phyloP scores from a whole-genome alignment of 2,113 vertebrate genomes.

The Andinoacara biseriatus region DNA sequence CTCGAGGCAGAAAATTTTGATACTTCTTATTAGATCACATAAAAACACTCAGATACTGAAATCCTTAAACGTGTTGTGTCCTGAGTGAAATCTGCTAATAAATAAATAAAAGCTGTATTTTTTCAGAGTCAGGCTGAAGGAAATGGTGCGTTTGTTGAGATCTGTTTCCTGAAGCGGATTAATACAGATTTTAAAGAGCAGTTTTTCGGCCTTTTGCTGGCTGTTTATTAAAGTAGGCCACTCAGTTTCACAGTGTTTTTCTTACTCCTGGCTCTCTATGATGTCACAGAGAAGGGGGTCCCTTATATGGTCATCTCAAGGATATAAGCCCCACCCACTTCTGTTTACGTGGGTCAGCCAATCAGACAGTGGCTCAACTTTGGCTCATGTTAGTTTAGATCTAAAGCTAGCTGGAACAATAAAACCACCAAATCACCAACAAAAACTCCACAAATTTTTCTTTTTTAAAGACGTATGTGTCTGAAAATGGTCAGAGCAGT shows the following conservation, averaged over 20 bases:
- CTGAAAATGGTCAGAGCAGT: too few relatives aligned
- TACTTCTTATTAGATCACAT: background rate
- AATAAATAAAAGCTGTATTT: background rate
- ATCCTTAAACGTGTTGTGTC: too few relatives aligned
- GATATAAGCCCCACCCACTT: background rate
- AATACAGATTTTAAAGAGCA: background rate
- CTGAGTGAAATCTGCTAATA: background rate
- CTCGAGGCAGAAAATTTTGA: background rate
- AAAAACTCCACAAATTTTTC: too few relatives aligned
- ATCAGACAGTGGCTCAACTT: too few relatives aligned
- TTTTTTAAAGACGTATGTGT: too few relatives aligned
- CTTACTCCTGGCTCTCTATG: background rate
- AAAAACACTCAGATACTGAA: too few relatives aligned
- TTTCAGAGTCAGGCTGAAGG: background rate
- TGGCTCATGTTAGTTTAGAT: too few relatives aligned
- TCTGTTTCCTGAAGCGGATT: background rate
- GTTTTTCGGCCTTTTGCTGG: background rate
- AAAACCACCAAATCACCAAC: too few relatives aligned
- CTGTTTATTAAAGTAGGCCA: background rate
- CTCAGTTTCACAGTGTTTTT: background rate
- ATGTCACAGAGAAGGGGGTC: background rate
- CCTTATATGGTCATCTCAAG: background rate
- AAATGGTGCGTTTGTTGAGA: background rate
- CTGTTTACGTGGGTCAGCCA: background rate
- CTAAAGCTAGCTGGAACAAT: too few relatives aligned